Base-by-base conservation (phyloP, 1,140 invertebrate species). In the Drosophila ogumai region DNA sequence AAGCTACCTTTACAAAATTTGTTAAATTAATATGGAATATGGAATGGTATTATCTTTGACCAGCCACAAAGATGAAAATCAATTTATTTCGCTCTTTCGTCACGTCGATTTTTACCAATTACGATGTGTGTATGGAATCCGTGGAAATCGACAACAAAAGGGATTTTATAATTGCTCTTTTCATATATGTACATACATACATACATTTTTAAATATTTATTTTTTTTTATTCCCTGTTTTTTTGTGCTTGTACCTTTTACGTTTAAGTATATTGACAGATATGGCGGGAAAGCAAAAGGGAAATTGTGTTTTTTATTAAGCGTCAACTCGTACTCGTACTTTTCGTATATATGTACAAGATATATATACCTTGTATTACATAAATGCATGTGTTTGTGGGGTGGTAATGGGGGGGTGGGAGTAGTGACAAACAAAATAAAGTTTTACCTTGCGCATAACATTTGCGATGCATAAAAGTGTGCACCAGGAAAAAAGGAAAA, bases 161-260 rank as follows among this genome's bases (percentile, higher is more conserved):
- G 67, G 68, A 50, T 41, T 72, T 72, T 72, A 72, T 72, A 72
- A 72, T 72, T 72, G 68, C 68, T 50, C 68, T 72, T 72, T 72
- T 72, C 52, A 58, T 54, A 17, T 3, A 10, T 6, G 31, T 17
- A 19, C 7, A 17, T 17, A 31, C 28, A 49, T n/a, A 2, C 40
- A n/a, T 10, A 1, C 1, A n/a, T 43, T 31, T 41, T 47, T 28
- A 6, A 6, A 3, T 25, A 25, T 47, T 8, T 47, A 13, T 47
- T 25, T 47, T 25, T 1, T 2, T 9, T 12, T 17, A 28, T 19
- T 31, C 10, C 28, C 19, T 22, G 1, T 41, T 57, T 19, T 38
- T 52, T 36, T 28, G 7, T 40, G 9, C 22, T 9, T 28, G 2
- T n/a, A 50, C 66, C 19, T 58, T 32, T 32, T 32, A 19, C n/a